Evolutionary conservation across 2,888 invertebrate genomes (phyloP), one percentile per base, ranked within the genome.

Genomic region (Rhopalosiphum nymphaeae): DNA sequence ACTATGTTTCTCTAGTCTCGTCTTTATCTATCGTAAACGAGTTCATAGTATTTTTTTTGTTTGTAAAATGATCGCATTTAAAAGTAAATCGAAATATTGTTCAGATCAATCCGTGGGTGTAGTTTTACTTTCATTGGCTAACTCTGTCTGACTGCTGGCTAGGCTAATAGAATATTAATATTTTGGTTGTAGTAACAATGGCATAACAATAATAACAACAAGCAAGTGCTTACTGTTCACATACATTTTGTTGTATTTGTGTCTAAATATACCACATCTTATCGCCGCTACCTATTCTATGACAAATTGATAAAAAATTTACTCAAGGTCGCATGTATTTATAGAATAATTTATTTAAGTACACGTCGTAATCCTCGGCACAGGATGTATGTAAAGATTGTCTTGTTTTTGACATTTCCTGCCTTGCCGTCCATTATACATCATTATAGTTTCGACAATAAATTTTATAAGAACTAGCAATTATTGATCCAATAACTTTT

Each of bases 311-410:
- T 78, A 44, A 89, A 84, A 92, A 88, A 42, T 56, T n/a, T 44
- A 42, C 53, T 26, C 92, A 78, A 89, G 88, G 88, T 21, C 78
- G 42, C 29, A 78, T 67, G 36, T 93, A 93, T 89, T 89, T 78
- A 93, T 92, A 92, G 87, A 87, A 92, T 87, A 87, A 92, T 92
- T 92, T 92, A 87, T 87, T 92, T 92, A 67, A 87, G 57, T 61
- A 92, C 49, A 53, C 49, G 61, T 36, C 86, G 86, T 67, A 67
- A 87, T 92, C 92, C 88, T 93, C 67, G 29, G 67, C 67, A 89
- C 92, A 88, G 92, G 88, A 89, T 78, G 92, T n/a, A 42, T 78
- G 89, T 89, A 78, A 93, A 93, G 88, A 93, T 93, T 93, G 92
- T 89, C 78, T 92, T 87, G 78, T 84, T 92, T 87, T 67, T 44